Percentiles rank a stretch among this genome's conserved stretches.
These are phyloP conservation scores for Bombus cullumanus DNA, from an alignment of 1,140 invertebrate species.

Conservation along the genomic window DNA sequence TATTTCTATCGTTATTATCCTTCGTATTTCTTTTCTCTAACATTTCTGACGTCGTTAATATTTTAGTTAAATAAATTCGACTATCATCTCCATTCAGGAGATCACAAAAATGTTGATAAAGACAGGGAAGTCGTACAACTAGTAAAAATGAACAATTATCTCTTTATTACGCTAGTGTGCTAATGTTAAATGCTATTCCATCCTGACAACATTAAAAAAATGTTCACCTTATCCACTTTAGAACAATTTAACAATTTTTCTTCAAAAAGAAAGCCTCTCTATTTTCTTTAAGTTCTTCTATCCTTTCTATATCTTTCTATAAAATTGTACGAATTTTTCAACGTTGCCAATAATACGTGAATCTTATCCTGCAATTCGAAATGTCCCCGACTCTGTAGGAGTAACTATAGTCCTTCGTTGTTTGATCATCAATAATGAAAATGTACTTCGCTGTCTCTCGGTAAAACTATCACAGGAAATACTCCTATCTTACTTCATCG, in stretches of 20 bases:
- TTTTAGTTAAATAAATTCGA: background rate
- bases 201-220: background rate
- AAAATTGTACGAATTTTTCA: background rate
- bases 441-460: constrained; percentile 9
- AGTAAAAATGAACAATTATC: background rate
- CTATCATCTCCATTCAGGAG: background rate
- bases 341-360: constrained; percentile 1
- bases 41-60: background rate
- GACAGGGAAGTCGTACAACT: background rate
- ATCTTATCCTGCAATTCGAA: constrained; percentile 9
- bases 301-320: background rate
- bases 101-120: constrained; percentile 22
- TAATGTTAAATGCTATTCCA: background rate
- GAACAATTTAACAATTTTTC: background rate
- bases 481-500: background rate
- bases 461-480: background rate
- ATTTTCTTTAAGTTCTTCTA: background rate
- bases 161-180: background rate
- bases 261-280: background rate
- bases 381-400: background rate
- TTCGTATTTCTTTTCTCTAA: too few relatives aligned
- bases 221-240: background rate
- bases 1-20: background rate
- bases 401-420: background rate
- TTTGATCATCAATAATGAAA: background rate